Evolutionary conservation across 2,113 vertebrate species (phyloP).

Genomic region (Sisor rabdophorus): DNA sequence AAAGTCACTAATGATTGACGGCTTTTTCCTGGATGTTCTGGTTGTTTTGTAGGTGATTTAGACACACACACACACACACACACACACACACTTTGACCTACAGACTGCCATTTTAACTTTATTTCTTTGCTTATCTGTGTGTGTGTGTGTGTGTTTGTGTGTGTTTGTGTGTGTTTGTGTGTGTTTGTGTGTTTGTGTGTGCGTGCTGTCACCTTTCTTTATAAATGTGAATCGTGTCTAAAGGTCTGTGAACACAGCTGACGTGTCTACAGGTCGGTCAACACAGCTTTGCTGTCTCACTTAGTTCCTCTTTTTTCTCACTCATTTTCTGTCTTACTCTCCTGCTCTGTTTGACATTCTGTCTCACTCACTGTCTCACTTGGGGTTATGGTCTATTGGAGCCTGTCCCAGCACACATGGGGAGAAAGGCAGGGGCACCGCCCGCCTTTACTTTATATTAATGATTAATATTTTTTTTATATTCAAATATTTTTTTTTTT

Average conservation of each 20-base stretch:
- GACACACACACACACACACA: too few species aligned
- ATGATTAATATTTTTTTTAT: too few species aligned
- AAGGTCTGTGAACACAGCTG: slow-evolving; percentile 63
- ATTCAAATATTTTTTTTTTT: too few species aligned
- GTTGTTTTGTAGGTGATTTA: too few species aligned
- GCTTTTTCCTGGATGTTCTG: too few species aligned
- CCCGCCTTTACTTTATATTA: too few species aligned
- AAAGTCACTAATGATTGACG: background rate
- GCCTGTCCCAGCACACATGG: too few species aligned
- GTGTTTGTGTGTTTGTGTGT: background rate
- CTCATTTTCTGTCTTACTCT: background rate
- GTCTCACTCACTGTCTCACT: too few species aligned
- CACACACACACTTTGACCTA: background rate
- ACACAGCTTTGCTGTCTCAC: slow-evolving; percentile 31
- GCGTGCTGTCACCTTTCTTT: background rate
- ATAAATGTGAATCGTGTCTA: slow-evolving; percentile 61
- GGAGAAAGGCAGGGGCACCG: too few species aligned
- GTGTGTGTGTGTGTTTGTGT: background rate
- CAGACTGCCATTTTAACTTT: background rate
- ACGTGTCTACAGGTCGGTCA: slow-evolving; percentile 55
- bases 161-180: slow-evolving; percentile 4
- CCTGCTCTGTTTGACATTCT: background rate
- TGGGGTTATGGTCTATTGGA: too few species aligned
- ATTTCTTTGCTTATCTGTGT: background rate
- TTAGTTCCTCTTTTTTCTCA: background rate